Evolutionary conservation across 2,888 invertebrate species (phyloP), one percentile per base, ranked within the genome.

Genomic region (Clunio marinus): DNA sequence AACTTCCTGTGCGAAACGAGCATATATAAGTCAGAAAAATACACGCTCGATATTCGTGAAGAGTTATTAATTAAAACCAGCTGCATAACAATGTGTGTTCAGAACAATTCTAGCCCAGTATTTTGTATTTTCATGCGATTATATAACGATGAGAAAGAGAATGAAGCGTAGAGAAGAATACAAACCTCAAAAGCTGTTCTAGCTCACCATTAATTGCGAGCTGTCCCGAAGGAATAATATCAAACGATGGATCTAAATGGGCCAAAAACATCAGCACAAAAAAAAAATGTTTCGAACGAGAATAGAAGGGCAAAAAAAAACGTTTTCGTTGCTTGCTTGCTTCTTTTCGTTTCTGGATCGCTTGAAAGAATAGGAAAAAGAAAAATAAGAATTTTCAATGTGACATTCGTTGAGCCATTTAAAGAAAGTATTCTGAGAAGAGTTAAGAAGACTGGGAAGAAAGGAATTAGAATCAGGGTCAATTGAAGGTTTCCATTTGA

Each of bases 41-140:
- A 32, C 35, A 32, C n/a, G 13, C 7, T 4, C 13, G 1, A 57
- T 10, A 17, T 22, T 57, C 15, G 25, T 63, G 46, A 28, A 63
- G n/a, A n/a, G n/a, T 66, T 55, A 66, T 55, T 66, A 66, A 66
- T 66, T 66, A 66, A 66, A 55, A 66, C 66, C 66, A 66, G 51
- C 66, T 66, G 66, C 66, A 66, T 55, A 57, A 27, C 27, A 57
- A 57, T 27, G 27, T 51, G 51, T n/a, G n/a, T n/a, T n/a, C n/a
- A n/a, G 17, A 51, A 8, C 10, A 8, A n/a, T 51, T 51, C 51
- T 51, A 51, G n/a, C 17, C n/a, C 10, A 41, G 15, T 10, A 41
- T n/a, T n/a, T n/a, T n/a, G n/a, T n/a, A 41, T 41, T 41, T 15
- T 15, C 7, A 15, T 3, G 17, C 51, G 51, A 51, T 51, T 51